phyloP scores from a whole-genome alignment of 2,888 invertebrate genomes.

The Epirrhoe alternata region DNA sequence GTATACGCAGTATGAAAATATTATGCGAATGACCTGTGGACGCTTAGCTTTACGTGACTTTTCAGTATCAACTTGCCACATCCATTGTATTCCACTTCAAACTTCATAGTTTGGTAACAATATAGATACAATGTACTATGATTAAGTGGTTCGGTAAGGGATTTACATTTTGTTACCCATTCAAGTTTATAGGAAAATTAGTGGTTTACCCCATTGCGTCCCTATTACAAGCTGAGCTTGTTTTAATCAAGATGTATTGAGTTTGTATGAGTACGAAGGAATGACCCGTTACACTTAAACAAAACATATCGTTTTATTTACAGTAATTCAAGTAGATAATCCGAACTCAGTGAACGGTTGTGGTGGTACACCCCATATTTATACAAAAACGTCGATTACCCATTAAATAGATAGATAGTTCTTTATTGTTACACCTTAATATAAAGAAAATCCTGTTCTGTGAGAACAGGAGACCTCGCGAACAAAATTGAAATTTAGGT shows the following conservation, averaged over 20 bases:
- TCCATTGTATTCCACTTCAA: background rate
- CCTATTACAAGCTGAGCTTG: background rate
- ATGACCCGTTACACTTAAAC: background rate
- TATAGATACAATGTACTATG: conserved; percentile 38
- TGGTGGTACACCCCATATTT: no score
- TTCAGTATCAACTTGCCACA: conserved; percentile 1
- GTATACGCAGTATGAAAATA: no score
- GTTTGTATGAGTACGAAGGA: conserved; percentile 3
- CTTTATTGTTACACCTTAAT: no score
- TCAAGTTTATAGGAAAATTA: conserved; percentile 29
- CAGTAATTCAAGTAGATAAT: no score
- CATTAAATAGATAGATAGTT: no score
- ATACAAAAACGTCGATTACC: no score
- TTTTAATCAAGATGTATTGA: conserved; percentile 5
- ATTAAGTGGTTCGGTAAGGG: conserved; percentile 35
- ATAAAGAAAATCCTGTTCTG: no score
- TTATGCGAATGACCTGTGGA: no score
- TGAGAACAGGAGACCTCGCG: no score
- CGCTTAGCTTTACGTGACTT: no score
- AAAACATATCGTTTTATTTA: background rate
- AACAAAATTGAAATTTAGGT: no score
- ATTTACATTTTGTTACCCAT: conserved; percentile 39
- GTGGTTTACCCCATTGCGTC: conserved; percentile 18
- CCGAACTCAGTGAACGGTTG: no score
- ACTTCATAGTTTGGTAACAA: conserved; percentile 25